Percentiles rank a stretch among this genome's conserved stretches.
phyloP scores from a whole-genome alignment of 2,888 invertebrate genomes.

The Neuroscelio doddi region DNA sequence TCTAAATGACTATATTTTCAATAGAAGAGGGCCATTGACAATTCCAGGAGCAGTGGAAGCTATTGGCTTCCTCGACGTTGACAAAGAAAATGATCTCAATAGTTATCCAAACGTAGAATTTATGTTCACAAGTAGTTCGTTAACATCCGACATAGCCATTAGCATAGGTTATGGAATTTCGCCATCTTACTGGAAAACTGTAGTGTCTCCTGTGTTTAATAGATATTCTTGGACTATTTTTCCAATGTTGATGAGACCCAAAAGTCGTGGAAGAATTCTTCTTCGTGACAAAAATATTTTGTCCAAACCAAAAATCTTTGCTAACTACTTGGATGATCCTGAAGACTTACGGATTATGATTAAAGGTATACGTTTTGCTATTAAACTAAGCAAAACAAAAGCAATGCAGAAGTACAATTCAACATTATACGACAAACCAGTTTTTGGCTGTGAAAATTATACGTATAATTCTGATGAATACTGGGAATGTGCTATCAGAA shows the following conservation, averaged over 20 bases:
- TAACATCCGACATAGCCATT: constrained; percentile 71
- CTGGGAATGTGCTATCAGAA: constrained; percentile 80
- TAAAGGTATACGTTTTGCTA: constrained; percentile 75
- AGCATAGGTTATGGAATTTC: constrained; percentile 73
- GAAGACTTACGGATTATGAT: constrained; percentile 79
- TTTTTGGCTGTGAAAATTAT: constrained; percentile 76
- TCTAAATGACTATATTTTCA: constrained; percentile 73
- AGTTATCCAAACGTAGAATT: constrained; percentile 82
- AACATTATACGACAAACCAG: constrained; percentile 73
- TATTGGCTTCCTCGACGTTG: constrained; percentile 77
- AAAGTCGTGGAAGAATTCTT: constrained; percentile 80
- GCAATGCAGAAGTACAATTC: constrained; percentile 77
- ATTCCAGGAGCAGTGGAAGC: constrained; percentile 81
- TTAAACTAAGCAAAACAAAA: constrained; percentile 76
- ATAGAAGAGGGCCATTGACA: constrained; percentile 75
- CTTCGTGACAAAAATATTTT: constrained; percentile 78
- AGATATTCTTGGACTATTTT: constrained; percentile 55
- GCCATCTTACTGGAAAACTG: constrained; percentile 76
- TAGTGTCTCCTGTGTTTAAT: too few species aligned
- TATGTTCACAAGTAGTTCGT: constrained; percentile 77
- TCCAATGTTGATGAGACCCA: constrained; percentile 75
- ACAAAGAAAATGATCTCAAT: constrained; percentile 73
- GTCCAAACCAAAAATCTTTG: constrained; percentile 78
- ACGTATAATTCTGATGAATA: constrained; percentile 79
- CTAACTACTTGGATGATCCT: constrained; percentile 80